phyloP scores from a whole-genome alignment of 2,888 invertebrate species.

The Drosophila diplacantha region DNA sequence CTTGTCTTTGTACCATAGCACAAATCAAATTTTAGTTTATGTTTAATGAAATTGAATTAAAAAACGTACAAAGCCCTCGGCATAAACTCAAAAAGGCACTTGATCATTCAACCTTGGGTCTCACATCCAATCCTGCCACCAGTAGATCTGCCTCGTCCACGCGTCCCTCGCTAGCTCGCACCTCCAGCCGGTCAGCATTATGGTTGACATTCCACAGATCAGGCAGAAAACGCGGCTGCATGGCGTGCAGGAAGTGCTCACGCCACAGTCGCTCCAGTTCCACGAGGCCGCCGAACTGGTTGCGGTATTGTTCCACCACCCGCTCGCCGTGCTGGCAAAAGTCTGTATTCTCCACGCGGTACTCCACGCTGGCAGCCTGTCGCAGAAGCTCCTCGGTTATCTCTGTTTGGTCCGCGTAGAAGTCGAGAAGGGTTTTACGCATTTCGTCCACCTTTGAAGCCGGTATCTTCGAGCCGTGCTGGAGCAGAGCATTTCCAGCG shows the following conservation, averaged over 20 bases:
- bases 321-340: slow-evolving; percentile 80
- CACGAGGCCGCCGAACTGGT: slow-evolving; percentile 80
- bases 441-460: slow-evolving; percentile 78
- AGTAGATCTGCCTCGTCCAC: slow-evolving; percentile 76
- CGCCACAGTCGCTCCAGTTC: slow-evolving; percentile 86
- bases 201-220: slow-evolving; percentile 87
- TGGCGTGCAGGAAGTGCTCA: slow-evolving; percentile 84
- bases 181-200: slow-evolving; percentile 81
- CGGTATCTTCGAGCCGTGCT: slow-evolving; percentile 79
- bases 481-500: slow-evolving; percentile 81
- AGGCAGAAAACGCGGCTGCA: slow-evolving; percentile 86
- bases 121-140: slow-evolving; percentile 72
- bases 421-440: slow-evolving; percentile 78
- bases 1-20: slow-evolving; percentile 39
- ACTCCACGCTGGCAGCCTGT: slow-evolving; percentile 79
- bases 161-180: slow-evolving; percentile 80
- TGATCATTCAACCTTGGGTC: slow-evolving; percentile 16
- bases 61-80: slow-evolving; percentile 34
- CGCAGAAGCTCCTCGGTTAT: slow-evolving; percentile 79
- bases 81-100: slow-evolving; percentile 14
- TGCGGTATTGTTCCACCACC: slow-evolving; percentile 81
- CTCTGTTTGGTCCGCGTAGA: slow-evolving; percentile 78
- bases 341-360: slow-evolving; percentile 78
- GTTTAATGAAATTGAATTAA: slow-evolving; percentile 38
- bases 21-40: slow-evolving; percentile 35